A percentile compares a stretch with the other conserved stretches of the same genome.
phyloP scores from a whole-genome alignment of 2,797 vertebrate genomes.

The Chelonia mydas region DNA sequence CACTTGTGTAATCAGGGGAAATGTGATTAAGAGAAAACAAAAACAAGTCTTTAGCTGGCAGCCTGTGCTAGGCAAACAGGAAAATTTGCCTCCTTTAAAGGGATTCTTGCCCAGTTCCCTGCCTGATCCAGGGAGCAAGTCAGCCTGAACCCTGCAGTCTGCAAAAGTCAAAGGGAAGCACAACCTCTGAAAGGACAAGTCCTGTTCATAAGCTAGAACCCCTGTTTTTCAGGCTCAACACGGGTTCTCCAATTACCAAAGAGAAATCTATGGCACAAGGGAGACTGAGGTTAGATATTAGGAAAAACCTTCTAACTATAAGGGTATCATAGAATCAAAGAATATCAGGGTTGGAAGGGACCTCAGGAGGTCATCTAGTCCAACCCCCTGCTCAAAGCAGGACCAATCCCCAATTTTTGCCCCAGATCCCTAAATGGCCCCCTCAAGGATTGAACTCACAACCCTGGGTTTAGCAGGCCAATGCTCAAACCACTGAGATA shows the following conservation, averaged over 20 bases:
- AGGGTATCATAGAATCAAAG: too few species aligned
- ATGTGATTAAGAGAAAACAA: slow-evolving; percentile 3
- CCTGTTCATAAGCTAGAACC: neutral
- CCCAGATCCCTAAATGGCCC: too few species aligned
- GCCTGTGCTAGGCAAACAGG: neutral
- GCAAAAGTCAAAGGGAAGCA: neutral
- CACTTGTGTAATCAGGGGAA: neutral
- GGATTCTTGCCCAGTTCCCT: neutral
- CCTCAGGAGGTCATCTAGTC: too few species aligned
- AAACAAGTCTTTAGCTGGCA: neutral
- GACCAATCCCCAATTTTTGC: too few species aligned
- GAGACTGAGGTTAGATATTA: neutral
- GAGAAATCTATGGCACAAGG: neutral
- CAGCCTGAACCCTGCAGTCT: neutral
- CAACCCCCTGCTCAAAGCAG: too few species aligned
- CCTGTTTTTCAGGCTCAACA: too few species aligned
- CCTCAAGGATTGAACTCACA: too few species aligned
- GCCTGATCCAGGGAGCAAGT: neutral
- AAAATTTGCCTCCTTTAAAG: neutral
- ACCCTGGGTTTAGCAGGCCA: too few species aligned
- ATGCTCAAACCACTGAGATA: too few species aligned
- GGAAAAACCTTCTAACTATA: neutral
- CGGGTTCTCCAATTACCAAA: neutral
- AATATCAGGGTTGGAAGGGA: too few species aligned
- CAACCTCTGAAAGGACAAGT: neutral